Evolutionary conservation across 2,797 vertebrate genomes (phyloP).

Genomic region (Tokudaia muenninki): DNA sequence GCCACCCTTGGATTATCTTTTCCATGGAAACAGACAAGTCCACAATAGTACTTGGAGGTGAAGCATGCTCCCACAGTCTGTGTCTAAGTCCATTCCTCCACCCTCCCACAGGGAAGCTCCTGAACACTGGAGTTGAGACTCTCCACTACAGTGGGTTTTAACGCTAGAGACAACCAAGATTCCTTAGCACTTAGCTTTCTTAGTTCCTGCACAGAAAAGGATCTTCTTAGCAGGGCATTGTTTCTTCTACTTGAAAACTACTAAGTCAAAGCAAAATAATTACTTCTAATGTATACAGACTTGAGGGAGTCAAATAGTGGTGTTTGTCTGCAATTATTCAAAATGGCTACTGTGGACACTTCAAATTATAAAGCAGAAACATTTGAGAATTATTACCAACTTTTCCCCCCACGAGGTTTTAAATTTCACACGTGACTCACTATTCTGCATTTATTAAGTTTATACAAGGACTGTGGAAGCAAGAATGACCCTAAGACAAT

Average conservation of each 20-base stretch:
- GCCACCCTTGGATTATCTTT: not conserved
- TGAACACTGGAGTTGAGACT: not conserved
- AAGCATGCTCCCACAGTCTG: not conserved
- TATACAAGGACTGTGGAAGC: no score
- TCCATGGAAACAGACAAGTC: not conserved
- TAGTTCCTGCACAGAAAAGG: not conserved
- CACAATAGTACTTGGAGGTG: not conserved
- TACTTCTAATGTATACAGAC: not conserved
- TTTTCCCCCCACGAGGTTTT: no score
- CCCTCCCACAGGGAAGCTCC: not conserved
- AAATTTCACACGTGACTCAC: no score
- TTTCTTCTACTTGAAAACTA: not conserved
- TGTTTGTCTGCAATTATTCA: conserved; percentile 34
- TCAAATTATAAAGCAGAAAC: not conserved
- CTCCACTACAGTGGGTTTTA: not conserved
- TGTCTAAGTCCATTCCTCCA: not conserved
- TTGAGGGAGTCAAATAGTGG: not conserved
- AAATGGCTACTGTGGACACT: conserved; percentile 27
- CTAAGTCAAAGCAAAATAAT: not conserved
- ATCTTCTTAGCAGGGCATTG: not conserved
- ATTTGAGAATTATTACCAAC: not conserved
- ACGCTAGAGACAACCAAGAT: not conserved
- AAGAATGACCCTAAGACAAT: no score
- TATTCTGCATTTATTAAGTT: no score
- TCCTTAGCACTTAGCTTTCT: not conserved